Conservation (phyloP, 1,140 invertebrate species). For the Drosophila dunni region DNA sequence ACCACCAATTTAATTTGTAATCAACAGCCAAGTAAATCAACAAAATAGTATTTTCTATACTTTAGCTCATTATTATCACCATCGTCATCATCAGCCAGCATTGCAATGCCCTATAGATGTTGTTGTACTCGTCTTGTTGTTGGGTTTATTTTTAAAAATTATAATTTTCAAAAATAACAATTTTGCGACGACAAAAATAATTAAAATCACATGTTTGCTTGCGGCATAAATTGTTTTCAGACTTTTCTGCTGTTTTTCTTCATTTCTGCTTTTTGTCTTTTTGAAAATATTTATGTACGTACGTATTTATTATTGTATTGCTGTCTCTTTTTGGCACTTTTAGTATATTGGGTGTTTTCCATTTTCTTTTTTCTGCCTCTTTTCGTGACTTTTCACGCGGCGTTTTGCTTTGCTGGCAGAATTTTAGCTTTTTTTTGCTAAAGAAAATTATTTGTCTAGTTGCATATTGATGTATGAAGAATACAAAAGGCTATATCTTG, state of each 20-base stretch:
- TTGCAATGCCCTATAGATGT: conserved; percentile 40
- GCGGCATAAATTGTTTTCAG: conserved; percentile 72
- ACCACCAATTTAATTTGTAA: neutral
- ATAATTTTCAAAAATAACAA: conserved; percentile 82
- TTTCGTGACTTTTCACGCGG: conserved; percentile 63
- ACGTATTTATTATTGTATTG: conserved; percentile 37
- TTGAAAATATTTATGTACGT: neutral
- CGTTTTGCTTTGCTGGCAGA: conserved; percentile 75
- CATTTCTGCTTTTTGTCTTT: neutral
- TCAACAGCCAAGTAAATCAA: neutral
- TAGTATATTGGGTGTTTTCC: neutral
- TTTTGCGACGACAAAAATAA: conserved; percentile 78
- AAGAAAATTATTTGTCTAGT: conserved; percentile 22
- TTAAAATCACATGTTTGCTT: conserved; percentile 82
- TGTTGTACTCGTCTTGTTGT: conserved; percentile 42
- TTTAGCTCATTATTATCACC: conserved; percentile 26
- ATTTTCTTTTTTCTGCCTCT: conserved; percentile 19
- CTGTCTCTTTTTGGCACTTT: neutral
- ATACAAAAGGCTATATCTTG: neutral
- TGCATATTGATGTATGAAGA: conserved; percentile 39
- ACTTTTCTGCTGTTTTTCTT: conserved; percentile 18
- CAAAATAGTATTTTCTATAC: conserved; percentile 13
- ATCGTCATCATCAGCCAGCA: conserved; percentile 16
- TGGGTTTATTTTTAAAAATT: conserved; percentile 76
- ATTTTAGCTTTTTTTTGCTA: too few species aligned